phyloP scores from a whole-genome alignment of 1,140 invertebrate genomes.

The Araneus ventricosus region DNA sequence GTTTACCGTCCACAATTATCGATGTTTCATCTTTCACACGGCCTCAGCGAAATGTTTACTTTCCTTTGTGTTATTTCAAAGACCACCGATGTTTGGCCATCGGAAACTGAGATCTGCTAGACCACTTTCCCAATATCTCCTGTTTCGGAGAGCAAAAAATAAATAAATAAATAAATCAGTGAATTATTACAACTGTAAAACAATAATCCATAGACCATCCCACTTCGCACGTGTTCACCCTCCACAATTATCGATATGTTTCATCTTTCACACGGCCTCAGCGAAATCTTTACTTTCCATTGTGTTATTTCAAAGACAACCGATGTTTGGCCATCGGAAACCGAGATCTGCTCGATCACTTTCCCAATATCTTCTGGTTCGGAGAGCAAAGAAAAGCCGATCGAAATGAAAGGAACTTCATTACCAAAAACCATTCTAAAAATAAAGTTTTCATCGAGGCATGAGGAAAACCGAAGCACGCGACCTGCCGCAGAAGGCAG shows the following conservation, averaged over 20 bases:
- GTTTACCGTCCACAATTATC: not conserved
- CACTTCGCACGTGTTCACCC: not conserved
- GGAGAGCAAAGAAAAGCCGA: not conserved
- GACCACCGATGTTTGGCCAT: too few species aligned
- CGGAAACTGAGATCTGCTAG: too few species aligned
- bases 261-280: not conserved
- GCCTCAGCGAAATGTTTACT: not conserved
- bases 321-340: too few species aligned
- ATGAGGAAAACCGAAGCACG: conserved; percentile 64
- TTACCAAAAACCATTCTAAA: not conserved
- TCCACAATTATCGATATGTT: not conserved
- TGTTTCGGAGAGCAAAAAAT: not conserved
- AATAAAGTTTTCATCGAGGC: not conserved
- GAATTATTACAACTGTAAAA: too few species aligned
- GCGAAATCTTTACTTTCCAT: not conserved
- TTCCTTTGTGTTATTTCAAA: not conserved
- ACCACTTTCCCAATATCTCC: not conserved
- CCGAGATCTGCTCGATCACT: not conserved
- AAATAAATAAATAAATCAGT: too few species aligned
- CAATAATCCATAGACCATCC: too few species aligned
- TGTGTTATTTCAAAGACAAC: not conserved
- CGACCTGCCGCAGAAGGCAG: conserved; percentile 35
- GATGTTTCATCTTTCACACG: not conserved
- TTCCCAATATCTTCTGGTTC: not conserved
- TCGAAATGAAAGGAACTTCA: not conserved